Percentiles rank a stretch among this genome's conserved stretches.
Conservation (phyloP, 1,140 invertebrate species). For the Brachionus rubens region DNA sequence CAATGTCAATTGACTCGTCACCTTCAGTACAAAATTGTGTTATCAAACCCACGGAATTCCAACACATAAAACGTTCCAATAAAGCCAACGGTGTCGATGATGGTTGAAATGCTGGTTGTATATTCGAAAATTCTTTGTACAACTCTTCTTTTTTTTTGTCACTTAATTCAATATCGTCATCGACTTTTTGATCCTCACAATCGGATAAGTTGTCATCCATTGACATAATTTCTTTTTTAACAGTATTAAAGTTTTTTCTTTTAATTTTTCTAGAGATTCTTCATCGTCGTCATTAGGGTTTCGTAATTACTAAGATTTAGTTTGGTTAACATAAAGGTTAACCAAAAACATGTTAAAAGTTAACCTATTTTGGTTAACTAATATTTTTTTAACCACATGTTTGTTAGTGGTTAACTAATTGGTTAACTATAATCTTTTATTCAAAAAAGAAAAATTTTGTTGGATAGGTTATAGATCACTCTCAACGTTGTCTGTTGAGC, state of each 20-base stretch:
- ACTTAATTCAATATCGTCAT: conserved; percentile 46
- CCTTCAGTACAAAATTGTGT: conserved; percentile 58
- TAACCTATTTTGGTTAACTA: no score
- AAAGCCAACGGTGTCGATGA: conserved; percentile 79
- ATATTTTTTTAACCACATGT: no score
- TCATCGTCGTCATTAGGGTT: no score
- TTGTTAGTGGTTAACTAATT: no score
- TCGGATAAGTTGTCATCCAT: conserved; percentile 56
- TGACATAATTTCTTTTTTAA: conserved; percentile 57
- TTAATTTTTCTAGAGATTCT: conserved; percentile 42
- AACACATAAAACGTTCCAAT: conserved; percentile 74
- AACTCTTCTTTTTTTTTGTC: conserved; percentile 49
- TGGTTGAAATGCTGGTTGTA: conserved; percentile 81
- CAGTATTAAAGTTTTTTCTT: conserved; percentile 25
- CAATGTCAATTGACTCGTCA: conserved; percentile 75
- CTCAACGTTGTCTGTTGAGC: no score
- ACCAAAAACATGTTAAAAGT: no score
- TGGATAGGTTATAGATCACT: no score
- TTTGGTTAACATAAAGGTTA: no score
- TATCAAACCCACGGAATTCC: conserved; percentile 60
- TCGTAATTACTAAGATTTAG: no score
- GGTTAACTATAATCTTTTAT: no score
- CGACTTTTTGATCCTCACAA: conserved; percentile 49
- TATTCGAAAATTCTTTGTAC: conserved; percentile 49
- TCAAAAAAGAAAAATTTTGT: no score